Evolutionary conservation across 2,113 vertebrate species (phyloP).

Genomic region (Oreochromis niloticus): DNA sequence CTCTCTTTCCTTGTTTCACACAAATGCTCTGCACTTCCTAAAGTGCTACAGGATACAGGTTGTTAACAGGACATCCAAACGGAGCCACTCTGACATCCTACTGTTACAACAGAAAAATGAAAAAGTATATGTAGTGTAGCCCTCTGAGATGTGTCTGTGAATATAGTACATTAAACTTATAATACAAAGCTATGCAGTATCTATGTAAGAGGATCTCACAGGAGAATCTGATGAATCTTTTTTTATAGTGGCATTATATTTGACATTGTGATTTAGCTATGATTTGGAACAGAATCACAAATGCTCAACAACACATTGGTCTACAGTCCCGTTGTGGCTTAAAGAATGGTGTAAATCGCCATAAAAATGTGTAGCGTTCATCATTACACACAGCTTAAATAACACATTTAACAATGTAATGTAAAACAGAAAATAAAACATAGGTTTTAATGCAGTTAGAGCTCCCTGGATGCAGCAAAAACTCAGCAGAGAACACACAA

Average conservation of each 20-base stretch:
- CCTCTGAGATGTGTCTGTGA: not conserved
- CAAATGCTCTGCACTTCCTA: not conserved
- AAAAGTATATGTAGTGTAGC: not conserved
- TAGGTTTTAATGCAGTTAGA: not conserved
- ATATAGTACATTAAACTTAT: not conserved
- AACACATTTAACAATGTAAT: not conserved
- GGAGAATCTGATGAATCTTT: not conserved
- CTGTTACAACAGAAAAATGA: not conserved
- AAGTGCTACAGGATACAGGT: not conserved
- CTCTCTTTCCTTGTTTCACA: not conserved
- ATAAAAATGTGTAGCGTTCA: not conserved
- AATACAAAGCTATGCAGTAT: not conserved
- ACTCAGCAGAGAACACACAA: not conserved
- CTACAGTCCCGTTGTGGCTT: not conserved
- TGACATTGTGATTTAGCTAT: not conserved
- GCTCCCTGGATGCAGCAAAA: not conserved
- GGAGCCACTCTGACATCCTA: not conserved
- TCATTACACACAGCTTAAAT: not conserved
- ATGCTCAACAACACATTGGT: not conserved
- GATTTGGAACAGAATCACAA: not conserved
- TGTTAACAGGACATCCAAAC: not conserved
- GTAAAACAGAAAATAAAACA: not conserved
- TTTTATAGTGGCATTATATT: not conserved
- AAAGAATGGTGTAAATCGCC: not conserved
- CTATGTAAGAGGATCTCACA: not conserved